phyloP scores from a whole-genome alignment of 1,140 invertebrate genomes.

The Druon quercuslanigerum region DNA sequence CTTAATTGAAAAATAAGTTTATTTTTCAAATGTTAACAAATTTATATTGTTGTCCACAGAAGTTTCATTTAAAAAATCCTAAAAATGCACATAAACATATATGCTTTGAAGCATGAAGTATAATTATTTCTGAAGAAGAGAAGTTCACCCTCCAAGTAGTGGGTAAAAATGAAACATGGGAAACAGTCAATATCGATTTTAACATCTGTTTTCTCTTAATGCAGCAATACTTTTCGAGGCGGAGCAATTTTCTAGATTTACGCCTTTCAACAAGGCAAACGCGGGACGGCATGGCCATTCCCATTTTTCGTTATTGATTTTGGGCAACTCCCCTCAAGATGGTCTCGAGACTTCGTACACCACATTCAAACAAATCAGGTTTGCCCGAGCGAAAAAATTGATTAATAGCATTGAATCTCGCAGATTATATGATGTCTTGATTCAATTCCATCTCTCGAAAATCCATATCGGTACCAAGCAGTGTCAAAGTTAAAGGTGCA shows the following conservation, averaged over 20 bases:
- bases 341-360: conserved; percentile 19
- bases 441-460: neutral
- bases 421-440: conserved; percentile 8
- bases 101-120: too few relatives aligned
- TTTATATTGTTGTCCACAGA: too few relatives aligned
- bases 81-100: too few relatives aligned
- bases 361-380: conserved; percentile 5
- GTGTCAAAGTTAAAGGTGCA: neutral
- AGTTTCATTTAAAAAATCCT: too few relatives aligned
- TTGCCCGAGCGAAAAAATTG: conserved; percentile 20
- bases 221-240: conserved; percentile 18
- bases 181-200: conserved; percentile 25
- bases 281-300: conserved; percentile 6
- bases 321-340: conserved; percentile 14
- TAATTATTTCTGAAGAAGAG: too few relatives aligned
- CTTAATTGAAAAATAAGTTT: too few relatives aligned
- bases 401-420: neutral
- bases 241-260: conserved; percentile 27
- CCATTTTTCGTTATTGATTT: conserved; percentile 27
- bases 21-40: too few relatives aligned
- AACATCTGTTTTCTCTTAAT: conserved; percentile 31
- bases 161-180: neutral
- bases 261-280: conserved; percentile 21
- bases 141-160: too few relatives aligned
- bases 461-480: neutral